A percentile compares a stretch with the other conserved stretches of the same genome.
These are phyloP conservation scores for Rissa tridactyla DNA, from an alignment of 2,113 vertebrate genomes.

Conservation along the genomic window DNA sequence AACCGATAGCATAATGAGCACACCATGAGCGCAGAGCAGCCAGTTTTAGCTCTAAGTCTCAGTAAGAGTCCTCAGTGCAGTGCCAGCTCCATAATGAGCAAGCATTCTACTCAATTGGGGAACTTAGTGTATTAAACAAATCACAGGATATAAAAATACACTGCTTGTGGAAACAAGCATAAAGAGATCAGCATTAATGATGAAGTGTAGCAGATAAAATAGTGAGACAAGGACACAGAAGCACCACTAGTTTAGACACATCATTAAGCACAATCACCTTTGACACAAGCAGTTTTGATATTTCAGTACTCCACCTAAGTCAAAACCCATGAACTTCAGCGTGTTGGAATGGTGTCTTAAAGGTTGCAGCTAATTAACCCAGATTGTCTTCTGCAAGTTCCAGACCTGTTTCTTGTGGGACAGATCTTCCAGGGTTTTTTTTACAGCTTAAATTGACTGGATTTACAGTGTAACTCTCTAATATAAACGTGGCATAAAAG, in stretches of 20 bases:
- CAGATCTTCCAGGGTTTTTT: neutral
- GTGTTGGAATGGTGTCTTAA: neutral
- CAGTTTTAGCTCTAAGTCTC: neutral
- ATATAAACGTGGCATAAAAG: neutral
- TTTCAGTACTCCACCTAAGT: neutral
- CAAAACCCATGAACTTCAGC: slow-evolving; percentile 14
- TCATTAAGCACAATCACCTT: slow-evolving; percentile 42
- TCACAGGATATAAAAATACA: neutral
- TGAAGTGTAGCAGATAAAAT: neutral
- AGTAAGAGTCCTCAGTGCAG: neutral
- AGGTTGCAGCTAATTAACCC: slow-evolving; percentile 35
- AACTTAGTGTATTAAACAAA: neutral
- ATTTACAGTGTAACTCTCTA: neutral
- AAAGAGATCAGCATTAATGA: slow-evolving; percentile 33
- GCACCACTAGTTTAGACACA: neutral
- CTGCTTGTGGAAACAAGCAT: slow-evolving; percentile 11
- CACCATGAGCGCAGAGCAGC: neutral
- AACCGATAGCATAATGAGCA: neutral
- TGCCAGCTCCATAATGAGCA: slow-evolving; percentile 4
- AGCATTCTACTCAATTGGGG: neutral
- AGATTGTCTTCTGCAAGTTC: neutral
- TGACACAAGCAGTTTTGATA: slow-evolving; percentile 39
- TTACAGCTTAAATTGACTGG: neutral
- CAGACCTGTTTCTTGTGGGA: neutral
- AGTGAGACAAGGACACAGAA: neutral